Conservation (phyloP, 92 coral and sea anemone species). For the Chrysogorgia sp. region DNA sequence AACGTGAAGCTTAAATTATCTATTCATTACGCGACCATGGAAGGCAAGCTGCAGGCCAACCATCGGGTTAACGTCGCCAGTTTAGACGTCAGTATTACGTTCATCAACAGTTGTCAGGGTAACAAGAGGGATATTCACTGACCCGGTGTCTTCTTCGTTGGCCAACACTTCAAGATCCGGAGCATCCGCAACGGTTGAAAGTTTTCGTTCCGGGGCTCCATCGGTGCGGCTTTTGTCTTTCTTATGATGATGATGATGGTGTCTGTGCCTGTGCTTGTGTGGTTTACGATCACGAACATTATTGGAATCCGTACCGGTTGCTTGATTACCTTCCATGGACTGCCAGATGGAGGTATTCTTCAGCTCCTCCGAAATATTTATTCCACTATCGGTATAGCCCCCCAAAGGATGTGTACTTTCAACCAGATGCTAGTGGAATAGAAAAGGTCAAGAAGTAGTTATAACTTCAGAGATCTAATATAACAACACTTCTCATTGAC, state of each 20-base stretch:
- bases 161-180: slow-evolving; percentile 31
- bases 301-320: background rate
- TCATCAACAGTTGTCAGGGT: slow-evolving; percentile 30
- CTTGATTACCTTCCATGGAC: slow-evolving; percentile 46
- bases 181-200: slow-evolving; percentile 36
- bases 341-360: slow-evolving; percentile 89
- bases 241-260: slow-evolving; percentile 19
- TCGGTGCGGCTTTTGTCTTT: slow-evolving; percentile 7
- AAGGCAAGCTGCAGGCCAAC: background rate
- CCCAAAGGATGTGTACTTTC: background rate
- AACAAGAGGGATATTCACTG: slow-evolving; percentile 23
- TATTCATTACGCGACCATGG: background rate
- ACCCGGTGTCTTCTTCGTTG: slow-evolving; percentile 33
- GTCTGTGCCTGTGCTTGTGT: slow-evolving; percentile 32
- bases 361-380: slow-evolving; percentile 91
- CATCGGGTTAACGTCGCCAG: background rate
- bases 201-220: slow-evolving; percentile 17
- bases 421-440: slow-evolving; percentile 27
- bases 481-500: no score
- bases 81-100: background rate
- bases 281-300: slow-evolving; percentile 33
- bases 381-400: slow-evolving; percentile 37
- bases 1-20: background rate
- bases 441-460: background rate
- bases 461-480: no score